Evolutionary conservation across 2,113 vertebrate species (phyloP).

Genomic region (Pao palembangensis): DNA sequence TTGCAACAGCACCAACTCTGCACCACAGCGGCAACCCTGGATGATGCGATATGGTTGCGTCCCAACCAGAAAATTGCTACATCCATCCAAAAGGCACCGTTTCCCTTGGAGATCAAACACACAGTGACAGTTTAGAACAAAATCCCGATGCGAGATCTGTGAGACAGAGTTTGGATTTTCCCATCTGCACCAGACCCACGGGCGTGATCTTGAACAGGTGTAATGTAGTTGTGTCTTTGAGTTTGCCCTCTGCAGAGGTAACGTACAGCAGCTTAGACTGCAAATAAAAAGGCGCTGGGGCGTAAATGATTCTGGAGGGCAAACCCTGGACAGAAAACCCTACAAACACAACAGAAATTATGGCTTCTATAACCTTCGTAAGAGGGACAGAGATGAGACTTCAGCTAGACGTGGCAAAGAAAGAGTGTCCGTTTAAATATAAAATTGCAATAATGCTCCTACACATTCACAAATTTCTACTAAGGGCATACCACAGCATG

Average conservation of each 20-base stretch:
- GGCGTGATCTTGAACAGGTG: constrained; percentile 12
- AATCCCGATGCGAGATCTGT: constrained; percentile 38
- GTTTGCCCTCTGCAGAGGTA: constrained; percentile 35
- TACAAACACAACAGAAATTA: constrained; percentile 33
- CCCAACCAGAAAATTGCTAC: constrained; percentile 28
- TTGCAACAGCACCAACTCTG: constrained; percentile 1
- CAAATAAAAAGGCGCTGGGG: constrained; percentile 16
- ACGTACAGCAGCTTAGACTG: constrained; percentile 13
- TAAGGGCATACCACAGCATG: constrained; percentile 72
- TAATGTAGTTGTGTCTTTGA: constrained; percentile 17
- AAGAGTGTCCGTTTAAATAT: constrained; percentile 58
- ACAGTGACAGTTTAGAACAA: constrained; percentile 13
- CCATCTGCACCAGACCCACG: constrained; percentile 13
- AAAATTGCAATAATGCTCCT: constrained; percentile 67
- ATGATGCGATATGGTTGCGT: background rate
- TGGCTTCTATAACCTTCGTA: constrained; percentile 50
- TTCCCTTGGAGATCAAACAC: constrained; percentile 19
- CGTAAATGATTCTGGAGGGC: constrained; percentile 15
- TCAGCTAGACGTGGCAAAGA: constrained; percentile 55
- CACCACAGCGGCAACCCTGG: background rate
- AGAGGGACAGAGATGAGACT: constrained; percentile 32
- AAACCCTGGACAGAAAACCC: constrained; percentile 26
- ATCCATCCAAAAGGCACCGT: constrained; percentile 56
- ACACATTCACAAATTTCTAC: constrained; percentile 71
- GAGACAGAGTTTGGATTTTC: too few species aligned